Base-by-base conservation (phyloP, 2,797 vertebrate genomes). In the Hyperoplus lanceolatus region DNA sequence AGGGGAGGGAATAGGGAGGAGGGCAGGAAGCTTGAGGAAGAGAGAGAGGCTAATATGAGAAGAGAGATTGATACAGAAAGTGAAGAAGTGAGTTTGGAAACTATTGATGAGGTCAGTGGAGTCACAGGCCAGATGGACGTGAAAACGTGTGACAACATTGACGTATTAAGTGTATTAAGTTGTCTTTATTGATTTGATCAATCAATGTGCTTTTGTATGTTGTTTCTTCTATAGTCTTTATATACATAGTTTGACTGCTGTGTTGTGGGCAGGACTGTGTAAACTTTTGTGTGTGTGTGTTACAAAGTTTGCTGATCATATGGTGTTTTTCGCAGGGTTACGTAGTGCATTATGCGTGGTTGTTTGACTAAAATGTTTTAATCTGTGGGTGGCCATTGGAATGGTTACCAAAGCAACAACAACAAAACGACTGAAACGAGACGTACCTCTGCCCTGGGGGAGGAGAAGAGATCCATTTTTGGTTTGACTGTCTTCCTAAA, bases 371-470 rank as follows among this genome's bases (percentile, higher is more conserved):
- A 66, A 72, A 21, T 69, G 67, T 77, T 58, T 69, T 83, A 4
- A 67, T 77, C 38, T 70, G 82, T 80, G 79, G 77, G 87, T 74
- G 16, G 41, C 58, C 45, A 48, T 80, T 83, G 73, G 68, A 68
- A 90, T 38, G n/a, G 87, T 90, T 90, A 89, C 92, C 91, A 87
- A 67, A 81, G 86, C 83, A 93, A 88, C 88, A 82, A 82, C 60
- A 63, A 50, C 16, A 73, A 73, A 5, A 7, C 39, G 39, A 36
- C 38, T 21, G 49, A 14, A 56, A 59, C 45, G 63, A 45, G 62
- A 84, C 69, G 16, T 88, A 96, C 95, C 94, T 96, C 95, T 4
- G 95, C 95, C 84, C 95, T 92, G 59, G 95, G 95, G 49, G 95
- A 94, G 56, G 94, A 95, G 77, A 96, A 94, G 14, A 94, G 85